Conservation (phyloP, 2,888 invertebrate genomes). For the Linyphia triangularis region DNA sequence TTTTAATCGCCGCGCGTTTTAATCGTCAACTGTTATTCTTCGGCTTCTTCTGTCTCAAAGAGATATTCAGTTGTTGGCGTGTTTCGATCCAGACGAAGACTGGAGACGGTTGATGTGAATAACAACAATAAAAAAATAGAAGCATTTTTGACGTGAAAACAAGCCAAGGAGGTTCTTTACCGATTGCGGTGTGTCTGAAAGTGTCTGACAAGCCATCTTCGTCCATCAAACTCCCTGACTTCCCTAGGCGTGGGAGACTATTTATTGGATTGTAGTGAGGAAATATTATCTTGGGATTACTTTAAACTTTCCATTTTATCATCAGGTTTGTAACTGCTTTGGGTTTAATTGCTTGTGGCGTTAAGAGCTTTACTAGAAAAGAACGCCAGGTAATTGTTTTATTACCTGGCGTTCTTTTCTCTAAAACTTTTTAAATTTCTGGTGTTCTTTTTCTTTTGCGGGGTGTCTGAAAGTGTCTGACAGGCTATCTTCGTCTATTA, state of each 20-base stretch:
- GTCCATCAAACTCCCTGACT: too few species aligned
- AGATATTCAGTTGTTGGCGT: neutral
- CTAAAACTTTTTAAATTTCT: too few species aligned
- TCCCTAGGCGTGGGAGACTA: too few species aligned
- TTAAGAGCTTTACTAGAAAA: too few species aligned
- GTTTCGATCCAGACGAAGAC: neutral
- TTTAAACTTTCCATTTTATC: too few species aligned
- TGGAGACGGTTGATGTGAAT: neutral
- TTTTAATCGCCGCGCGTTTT: conserved; percentile 10
- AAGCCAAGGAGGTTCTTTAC: neutral
- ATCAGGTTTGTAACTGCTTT: too few species aligned
- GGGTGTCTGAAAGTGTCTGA: too few species aligned
- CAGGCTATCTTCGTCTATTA: neutral
- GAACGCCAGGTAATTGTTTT: too few species aligned
- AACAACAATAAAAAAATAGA: neutral
- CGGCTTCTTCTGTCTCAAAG: neutral
- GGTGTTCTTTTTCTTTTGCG: too few species aligned
- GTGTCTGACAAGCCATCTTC: neutral
- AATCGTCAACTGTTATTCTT: neutral
- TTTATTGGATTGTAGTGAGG: neutral
- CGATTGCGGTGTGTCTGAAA: neutral
- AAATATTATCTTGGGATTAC: too few species aligned
- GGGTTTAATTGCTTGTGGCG: too few species aligned
- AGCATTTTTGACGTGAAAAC: conserved; percentile 21
- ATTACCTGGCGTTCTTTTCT: too few species aligned